These are phyloP conservation scores for Aldabrachelys gigantea DNA, from an alignment of 2,113 vertebrate species.

Conservation along the genomic window DNA sequence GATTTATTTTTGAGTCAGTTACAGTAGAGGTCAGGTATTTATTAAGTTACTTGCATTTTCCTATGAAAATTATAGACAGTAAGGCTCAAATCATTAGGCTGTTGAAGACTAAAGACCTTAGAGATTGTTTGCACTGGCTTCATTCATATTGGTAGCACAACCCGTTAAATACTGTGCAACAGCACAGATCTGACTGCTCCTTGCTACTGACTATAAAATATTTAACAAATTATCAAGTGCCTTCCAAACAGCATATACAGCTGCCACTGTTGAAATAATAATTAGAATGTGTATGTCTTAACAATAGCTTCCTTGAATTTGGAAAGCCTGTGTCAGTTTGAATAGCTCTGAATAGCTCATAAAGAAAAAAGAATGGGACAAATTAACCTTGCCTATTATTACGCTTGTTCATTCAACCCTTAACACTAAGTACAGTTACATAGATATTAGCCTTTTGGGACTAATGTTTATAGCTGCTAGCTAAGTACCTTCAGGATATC, in stretches of 20 bases:
- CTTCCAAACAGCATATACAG: slow-evolving; percentile 20
- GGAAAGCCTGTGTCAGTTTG: background rate
- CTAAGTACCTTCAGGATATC: background rate
- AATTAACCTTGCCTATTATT: slow-evolving; percentile 40
- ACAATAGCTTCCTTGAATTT: background rate
- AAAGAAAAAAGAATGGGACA: slow-evolving; percentile 27
- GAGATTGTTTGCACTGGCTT: background rate
- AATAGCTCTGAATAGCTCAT: background rate
- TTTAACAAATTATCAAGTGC: background rate
- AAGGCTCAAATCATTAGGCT: background rate
- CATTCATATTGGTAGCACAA: background rate
- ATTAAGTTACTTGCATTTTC: background rate
- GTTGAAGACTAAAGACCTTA: background rate
- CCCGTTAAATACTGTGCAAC: background rate
- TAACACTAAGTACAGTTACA: background rate
- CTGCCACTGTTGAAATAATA: slow-evolving; percentile 11
- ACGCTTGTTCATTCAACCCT: slow-evolving; percentile 14
- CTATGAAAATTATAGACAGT: background rate
- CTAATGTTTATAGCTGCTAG: slow-evolving; percentile 22
- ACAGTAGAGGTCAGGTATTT: background rate
- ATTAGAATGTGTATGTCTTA: background rate
- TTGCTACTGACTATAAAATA: background rate
- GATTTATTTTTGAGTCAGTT: background rate
- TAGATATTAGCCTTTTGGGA: slow-evolving; percentile 1
- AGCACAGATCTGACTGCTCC: background rate